These are phyloP conservation scores for Celastrina argiolus DNA, from an alignment of 2,888 invertebrate species.

Conservation along the genomic window DNA sequence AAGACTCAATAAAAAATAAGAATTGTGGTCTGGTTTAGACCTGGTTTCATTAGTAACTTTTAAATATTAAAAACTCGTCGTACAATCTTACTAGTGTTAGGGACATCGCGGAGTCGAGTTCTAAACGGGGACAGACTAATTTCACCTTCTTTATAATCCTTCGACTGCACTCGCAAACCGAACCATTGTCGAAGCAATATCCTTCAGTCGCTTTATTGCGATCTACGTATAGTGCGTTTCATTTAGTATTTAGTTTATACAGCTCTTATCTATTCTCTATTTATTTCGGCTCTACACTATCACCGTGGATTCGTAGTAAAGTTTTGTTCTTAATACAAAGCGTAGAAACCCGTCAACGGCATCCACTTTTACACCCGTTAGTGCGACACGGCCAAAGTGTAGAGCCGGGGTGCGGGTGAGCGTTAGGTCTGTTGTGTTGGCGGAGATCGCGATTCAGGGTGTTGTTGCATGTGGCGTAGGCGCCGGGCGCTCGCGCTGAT, in stretches of 20 bases:
- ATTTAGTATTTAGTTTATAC: too few species aligned
- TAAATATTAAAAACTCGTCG: not conserved
- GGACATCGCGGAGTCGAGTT: not conserved
- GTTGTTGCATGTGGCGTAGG: conserved; percentile 74
- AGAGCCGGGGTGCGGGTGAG: conserved; percentile 25
- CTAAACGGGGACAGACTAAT: not conserved
- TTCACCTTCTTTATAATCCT: not conserved
- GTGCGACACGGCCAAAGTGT: not conserved
- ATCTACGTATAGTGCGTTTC: not conserved
- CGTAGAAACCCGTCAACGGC: too few species aligned
- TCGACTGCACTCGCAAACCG: conserved; percentile 10
- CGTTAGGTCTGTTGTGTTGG: conserved; percentile 26
- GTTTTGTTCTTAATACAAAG: not conserved
- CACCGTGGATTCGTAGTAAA: not conserved
- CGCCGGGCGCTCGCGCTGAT: conserved; percentile 69
- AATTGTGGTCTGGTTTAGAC: too few species aligned
- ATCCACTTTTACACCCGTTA: too few species aligned
- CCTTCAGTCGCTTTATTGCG: not conserved
- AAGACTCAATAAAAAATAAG: not conserved
- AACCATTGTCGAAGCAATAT: not conserved
- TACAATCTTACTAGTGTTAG: not conserved
- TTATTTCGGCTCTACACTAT: not conserved
- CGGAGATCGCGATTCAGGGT: conserved; percentile 50
- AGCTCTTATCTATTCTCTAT: too few species aligned
- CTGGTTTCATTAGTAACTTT: too few species aligned